phyloP scores from a whole-genome alignment of 2,888 invertebrate species.

The Eledone cirrhosa region DNA sequence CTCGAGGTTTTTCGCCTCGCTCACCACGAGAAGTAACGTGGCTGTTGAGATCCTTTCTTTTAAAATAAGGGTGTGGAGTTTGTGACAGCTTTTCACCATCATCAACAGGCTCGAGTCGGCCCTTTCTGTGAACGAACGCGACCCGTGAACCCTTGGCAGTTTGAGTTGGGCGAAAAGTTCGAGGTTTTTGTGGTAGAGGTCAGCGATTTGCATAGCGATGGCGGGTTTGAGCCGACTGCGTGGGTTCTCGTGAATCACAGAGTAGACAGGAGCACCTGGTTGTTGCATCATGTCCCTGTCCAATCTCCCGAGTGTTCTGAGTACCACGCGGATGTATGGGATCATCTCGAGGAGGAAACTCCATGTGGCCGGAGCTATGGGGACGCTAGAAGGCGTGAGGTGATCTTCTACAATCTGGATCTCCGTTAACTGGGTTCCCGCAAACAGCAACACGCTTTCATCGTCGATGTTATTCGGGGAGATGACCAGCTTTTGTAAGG shows the following conservation, averaged over 20 bases:
- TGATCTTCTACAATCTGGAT: conserved; percentile 79
- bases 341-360: conserved; percentile 71
- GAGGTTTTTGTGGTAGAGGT: conserved; percentile 69
- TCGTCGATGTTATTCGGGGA: conserved; percentile 77
- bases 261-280: conserved; percentile 76
- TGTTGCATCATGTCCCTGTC: conserved; percentile 72
- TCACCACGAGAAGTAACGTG: conserved; percentile 78
- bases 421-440: conserved; percentile 73
- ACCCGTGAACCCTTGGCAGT: conserved; percentile 75
- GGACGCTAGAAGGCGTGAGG: conserved; percentile 57
- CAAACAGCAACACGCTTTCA: conserved; percentile 76
- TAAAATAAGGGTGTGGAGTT: conserved; percentile 76
- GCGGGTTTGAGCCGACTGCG: conserved; percentile 71
- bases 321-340: conserved; percentile 75
- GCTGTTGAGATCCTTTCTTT: conserved; percentile 82
- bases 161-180: conserved; percentile 76
- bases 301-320: conserved; percentile 73
- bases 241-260: conserved; percentile 75
- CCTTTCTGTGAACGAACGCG: conserved; percentile 77
- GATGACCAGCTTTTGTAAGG: conserved; percentile 73
- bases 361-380: conserved; percentile 68
- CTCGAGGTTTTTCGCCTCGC: conserved; percentile 74
- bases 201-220: conserved; percentile 71
- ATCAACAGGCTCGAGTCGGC: conserved; percentile 77
- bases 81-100: conserved; percentile 75